Evolutionary conservation across 1,140 invertebrate species (phyloP), one percentile per base, ranked within the genome.

Genomic region (Parapsyche elsis): DNA sequence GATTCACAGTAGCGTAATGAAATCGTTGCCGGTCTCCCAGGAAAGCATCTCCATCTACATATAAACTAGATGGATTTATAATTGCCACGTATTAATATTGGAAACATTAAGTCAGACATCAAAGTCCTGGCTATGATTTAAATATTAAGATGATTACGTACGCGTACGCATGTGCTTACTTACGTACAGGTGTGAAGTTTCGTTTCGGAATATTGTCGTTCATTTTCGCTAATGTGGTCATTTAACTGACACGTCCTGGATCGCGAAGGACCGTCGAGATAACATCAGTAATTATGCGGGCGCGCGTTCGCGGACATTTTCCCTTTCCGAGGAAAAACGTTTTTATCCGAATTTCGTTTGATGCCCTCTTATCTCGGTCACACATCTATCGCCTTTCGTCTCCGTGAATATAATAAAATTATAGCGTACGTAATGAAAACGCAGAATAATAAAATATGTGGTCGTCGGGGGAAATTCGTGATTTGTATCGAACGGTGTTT

Each of bases 221-320:
- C 57, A 61, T 30, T 53, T 59, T 76, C 45, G 45, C 49, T 49
- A 49, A 76, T 30, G 49, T 14, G 46, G 21, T 59, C 21, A 59
- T 49, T 26, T 49, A 59, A 59, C 45, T 21, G 38, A 38, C 67
- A 26, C 53, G 53, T 57, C 14, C 53, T 16, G n/a, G 46, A 45
- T 23, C 16, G 53, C 45, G 53, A 61, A 61, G 57, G 16, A 61
- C 19, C 19, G 53, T 59, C 53, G 49, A 2, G 74, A 76, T 76
- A 76, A 0, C 45, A 76, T 76, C 74, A 76, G 74, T 45, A 76
- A 57, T 76, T 76, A 76, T 76, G 30, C 74, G 9, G 19, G 23
- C 21, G 16, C 53, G 30, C 44, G 74, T 76, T 76, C 24, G 30
- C 53, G 12, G 71, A 30, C 71, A 23, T 19, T 67, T 67, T 30